These are phyloP conservation scores for Lottia gigantea DNA, from an alignment of 2,888 invertebrate species.

Conservation along the genomic window DNA sequence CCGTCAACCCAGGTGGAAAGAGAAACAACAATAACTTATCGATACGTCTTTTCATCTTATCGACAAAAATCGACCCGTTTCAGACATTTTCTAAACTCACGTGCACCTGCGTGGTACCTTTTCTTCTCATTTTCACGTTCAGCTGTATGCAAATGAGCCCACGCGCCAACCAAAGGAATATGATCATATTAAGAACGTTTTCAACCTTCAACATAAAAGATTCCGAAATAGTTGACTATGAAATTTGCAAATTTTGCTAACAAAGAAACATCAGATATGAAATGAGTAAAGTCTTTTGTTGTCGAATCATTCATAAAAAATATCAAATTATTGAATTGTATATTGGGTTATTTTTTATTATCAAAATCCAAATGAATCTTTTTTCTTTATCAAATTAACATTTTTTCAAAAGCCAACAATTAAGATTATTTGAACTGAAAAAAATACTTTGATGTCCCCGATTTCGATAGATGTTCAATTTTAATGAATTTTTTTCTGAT, in stretches of 20 bases:
- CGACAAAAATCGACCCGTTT: neutral
- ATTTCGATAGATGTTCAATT: too few relatives aligned
- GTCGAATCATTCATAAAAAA: too few relatives aligned
- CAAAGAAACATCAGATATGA: neutral
- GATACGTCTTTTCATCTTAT: conserved; percentile 1
- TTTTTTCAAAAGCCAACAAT: too few relatives aligned
- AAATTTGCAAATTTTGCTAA: neutral
- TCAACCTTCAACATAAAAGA: neutral
- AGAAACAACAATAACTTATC: too few relatives aligned
- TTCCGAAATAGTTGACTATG: neutral
- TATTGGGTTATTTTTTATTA: neutral
- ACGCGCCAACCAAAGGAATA: conserved; percentile 16
- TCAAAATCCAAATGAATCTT: too few relatives aligned
- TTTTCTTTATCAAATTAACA: too few relatives aligned
- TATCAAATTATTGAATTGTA: too few relatives aligned
- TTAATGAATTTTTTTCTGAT: too few relatives aligned
- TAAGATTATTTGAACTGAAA: too few relatives aligned
- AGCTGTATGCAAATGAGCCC: conserved; percentile 40
- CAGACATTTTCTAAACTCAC: neutral
- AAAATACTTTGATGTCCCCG: too few relatives aligned
- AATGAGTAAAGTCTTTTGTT: neutral
- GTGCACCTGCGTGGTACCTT: conserved; percentile 8
- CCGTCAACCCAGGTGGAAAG: too few relatives aligned
- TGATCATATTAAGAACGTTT: neutral
- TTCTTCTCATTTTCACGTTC: conserved; percentile 10